A percentile compares a stretch with the other conserved stretches of the same genome.
phyloP scores from a whole-genome alignment of 2,797 vertebrate species.

The Pseudochromis fuscus region DNA sequence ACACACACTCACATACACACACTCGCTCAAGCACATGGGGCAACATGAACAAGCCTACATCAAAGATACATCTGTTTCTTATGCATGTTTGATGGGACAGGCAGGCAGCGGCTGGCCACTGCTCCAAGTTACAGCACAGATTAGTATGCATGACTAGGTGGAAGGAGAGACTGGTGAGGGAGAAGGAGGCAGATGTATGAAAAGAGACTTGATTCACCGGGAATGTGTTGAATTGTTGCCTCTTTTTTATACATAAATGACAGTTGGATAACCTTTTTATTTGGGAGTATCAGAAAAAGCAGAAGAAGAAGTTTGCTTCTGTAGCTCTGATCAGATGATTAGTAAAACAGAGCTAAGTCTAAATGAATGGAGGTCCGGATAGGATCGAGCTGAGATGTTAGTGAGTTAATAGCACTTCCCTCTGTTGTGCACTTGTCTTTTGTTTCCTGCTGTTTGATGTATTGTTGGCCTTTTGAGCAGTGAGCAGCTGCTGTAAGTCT shows the following conservation, averaged over 20 bases:
- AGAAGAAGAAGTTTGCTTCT: neutral
- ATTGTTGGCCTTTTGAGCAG: constrained; percentile 36
- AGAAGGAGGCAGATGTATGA: constrained; percentile 12
- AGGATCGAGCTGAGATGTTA: constrained; percentile 14
- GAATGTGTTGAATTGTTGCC: constrained; percentile 5
- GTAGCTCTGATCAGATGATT: neutral
- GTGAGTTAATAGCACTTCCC: constrained; percentile 27
- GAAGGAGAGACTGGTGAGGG: constrained; percentile 21
- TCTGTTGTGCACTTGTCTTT: constrained; percentile 29
- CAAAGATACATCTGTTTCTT: constrained; percentile 80
- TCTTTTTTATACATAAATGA: constrained; percentile 13
- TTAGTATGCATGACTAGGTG: constrained; percentile 63
- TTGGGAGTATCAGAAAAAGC: neutral
- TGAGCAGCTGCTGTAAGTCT: constrained; percentile 38
- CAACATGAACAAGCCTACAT: constrained; percentile 71
- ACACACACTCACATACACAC: constrained; percentile 38
- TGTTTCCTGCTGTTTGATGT: constrained; percentile 55
- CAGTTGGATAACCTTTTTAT: neutral
- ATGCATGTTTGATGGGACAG: constrained; percentile 79
- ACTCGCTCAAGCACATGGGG: constrained; percentile 44
- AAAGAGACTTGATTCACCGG: constrained; percentile 17
- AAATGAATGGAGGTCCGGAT: neutral
- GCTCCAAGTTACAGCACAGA: constrained; percentile 53
- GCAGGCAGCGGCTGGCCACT: constrained; percentile 66
- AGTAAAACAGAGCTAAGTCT: constrained; percentile 1